Base-by-base conservation (phyloP, 2,888 invertebrate genomes). In the Xylota segnis region DNA sequence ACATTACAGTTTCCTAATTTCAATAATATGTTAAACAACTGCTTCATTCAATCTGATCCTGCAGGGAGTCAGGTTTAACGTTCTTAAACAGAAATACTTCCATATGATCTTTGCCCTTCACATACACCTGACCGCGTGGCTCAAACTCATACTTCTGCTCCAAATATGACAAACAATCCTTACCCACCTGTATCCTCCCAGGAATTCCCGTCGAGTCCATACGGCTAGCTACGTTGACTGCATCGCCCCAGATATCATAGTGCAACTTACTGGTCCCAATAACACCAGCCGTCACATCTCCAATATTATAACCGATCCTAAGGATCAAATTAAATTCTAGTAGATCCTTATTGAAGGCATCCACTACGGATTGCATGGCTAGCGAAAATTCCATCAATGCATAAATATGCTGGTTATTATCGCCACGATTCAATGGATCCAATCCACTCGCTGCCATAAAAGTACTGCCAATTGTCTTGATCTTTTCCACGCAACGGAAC, bases 241-340 rank as follows among this genome's bases (percentile, higher is more conserved):
- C 98, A 91, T 99, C 99, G 0, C 99, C 99, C 99, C 99, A 99
- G 89, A 99, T 99, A 91, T 99, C 99, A 90, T 98, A 99, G 91
- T 98, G 97, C 82, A 99, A 93, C 91, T 99, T 99, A 1, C 97
- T 97, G 6, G 98, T 98, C 0, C 99, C 99, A 70, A 99, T 98
- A 2, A 99, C 97, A 1, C 98, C 98, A 0, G 99, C 98, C 0
- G 98, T 98, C 0, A 99, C 98, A 89, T 98, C 98, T 0, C 99
- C 99, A 89, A 96, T 96, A 92, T 99, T 98, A 90, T 96, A 97
- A 2, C 98, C 98, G 83, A 98, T 96, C 83, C 97, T 94, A 40
- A 98, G 93, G 59, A 97, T 96, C 77, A 98, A 94, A 91, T 97
- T 97, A 90, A 98, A 98, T 87, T 97, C 97, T 37, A 98, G 94